Percentiles rank a stretch among this genome's conserved stretches.
phyloP scores from a whole-genome alignment of 2,113 vertebrate species.

The Cettia cetti region DNA sequence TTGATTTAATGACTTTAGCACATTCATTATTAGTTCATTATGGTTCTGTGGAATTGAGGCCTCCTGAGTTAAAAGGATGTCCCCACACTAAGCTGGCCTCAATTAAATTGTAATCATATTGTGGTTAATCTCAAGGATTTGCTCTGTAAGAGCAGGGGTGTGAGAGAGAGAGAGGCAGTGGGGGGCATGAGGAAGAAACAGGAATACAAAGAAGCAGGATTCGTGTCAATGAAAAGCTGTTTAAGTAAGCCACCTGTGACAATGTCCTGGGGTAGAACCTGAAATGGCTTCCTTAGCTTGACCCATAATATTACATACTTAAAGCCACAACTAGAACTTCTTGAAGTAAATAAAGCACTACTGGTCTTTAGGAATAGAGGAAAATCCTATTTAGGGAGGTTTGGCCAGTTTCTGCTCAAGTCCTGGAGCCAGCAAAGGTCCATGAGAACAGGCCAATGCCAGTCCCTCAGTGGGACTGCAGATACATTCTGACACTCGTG shows the following conservation, averaged over 20 bases:
- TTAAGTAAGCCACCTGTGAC: neutral
- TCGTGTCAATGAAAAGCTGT: neutral
- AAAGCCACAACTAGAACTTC: neutral
- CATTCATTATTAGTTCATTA: slow-evolving; percentile 70
- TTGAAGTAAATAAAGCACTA: neutral
- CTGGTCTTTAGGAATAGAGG: neutral
- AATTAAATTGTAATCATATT: slow-evolving; percentile 69
- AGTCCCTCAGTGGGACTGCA: neutral
- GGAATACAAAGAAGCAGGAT: neutral
- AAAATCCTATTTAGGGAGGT: neutral
- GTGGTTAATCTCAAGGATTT: slow-evolving; percentile 58
- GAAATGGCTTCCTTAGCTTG: neutral
- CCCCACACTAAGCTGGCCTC: slow-evolving; percentile 59
- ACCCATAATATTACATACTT: neutral
- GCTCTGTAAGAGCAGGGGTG: neutral
- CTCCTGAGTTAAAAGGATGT: slow-evolving; percentile 64
- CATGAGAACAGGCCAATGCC: neutral
- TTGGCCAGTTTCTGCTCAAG: neutral
- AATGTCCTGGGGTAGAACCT: neutral
- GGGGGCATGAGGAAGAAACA: neutral
- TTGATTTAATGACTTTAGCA: slow-evolving; percentile 64
- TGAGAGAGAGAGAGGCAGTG: neutral
- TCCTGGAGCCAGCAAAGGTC: neutral
- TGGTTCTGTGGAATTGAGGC: slow-evolving; percentile 62
- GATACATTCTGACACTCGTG: neutral